Conservation (phyloP, 2,113 vertebrate genomes). For the Ailuropoda melanoleuca region DNA sequence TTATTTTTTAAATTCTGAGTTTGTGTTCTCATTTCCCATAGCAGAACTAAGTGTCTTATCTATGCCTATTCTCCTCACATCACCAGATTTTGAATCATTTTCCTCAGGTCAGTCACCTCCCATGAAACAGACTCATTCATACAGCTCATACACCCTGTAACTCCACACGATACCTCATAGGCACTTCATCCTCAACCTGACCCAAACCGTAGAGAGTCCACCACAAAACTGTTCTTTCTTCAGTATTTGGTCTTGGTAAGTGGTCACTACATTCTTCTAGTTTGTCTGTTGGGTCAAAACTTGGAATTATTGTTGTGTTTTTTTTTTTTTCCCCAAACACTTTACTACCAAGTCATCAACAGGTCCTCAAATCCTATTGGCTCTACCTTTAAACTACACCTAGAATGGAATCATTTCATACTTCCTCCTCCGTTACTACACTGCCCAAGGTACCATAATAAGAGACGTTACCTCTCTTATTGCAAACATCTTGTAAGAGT, state of each 20-base stretch:
- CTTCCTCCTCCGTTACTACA: not conserved
- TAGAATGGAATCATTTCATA: not conserved
- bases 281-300: not conserved
- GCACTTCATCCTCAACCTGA: not conserved
- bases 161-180: not conserved
- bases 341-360: not conserved
- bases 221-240: not conserved
- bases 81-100: not conserved
- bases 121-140: not conserved
- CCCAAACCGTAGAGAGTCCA: not conserved
- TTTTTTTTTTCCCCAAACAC: not conserved
- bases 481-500: not conserved
- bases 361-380: not conserved
- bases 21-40: not conserved
- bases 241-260: not conserved
- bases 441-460: not conserved
- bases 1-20: not conserved
- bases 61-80: not conserved
- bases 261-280: not conserved
- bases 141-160: not conserved
- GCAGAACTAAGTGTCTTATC: not conserved
- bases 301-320: not conserved
- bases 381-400: not conserved
- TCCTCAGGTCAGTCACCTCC: too few species aligned
- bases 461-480: not conserved